Conservation (phyloP, 2,888 invertebrate species). For the Drosophila rellima region DNA sequence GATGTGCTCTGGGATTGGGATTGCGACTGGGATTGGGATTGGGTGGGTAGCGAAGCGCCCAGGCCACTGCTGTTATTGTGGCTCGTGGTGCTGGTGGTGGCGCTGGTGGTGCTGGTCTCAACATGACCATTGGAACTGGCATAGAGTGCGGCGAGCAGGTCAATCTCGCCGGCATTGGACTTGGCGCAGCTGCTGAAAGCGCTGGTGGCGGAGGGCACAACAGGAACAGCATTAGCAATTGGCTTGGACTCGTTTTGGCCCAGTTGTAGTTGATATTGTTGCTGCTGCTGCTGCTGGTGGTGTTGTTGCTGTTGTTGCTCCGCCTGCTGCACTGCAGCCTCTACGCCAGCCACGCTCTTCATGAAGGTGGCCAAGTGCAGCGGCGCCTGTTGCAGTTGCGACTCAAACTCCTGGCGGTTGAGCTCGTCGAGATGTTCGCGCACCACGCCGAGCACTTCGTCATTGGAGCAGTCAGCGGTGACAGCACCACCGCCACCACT, state of each 20-base stretch:
- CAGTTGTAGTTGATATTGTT: background rate
- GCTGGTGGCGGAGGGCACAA: conserved; percentile 83
- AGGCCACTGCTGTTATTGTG: conserved; percentile 81
- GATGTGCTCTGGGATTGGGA: conserved; percentile 78
- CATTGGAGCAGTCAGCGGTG: conserved; percentile 63
- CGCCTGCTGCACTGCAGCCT: conserved; percentile 79
- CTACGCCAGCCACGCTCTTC: conserved; percentile 82
- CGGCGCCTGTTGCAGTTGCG: conserved; percentile 70
- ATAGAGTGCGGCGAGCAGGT: conserved; percentile 78
- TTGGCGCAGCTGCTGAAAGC: conserved; percentile 82
- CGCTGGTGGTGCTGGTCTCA: conserved; percentile 8
- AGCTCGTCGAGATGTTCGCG: conserved; percentile 85
- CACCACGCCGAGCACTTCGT: conserved; percentile 83
- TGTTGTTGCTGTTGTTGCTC: conserved; percentile 66
- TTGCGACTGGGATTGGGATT: conserved; percentile 23
- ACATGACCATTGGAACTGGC: conserved; percentile 56
- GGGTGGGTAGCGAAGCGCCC: conserved; percentile 81
- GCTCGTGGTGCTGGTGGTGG: conserved; percentile 29
- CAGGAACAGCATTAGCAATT: conserved; percentile 36
- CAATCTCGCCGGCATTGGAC: conserved; percentile 64
- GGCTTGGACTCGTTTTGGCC: conserved; percentile 30
- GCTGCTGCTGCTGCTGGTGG: conserved; percentile 21
- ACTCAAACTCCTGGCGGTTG: conserved; percentile 78
- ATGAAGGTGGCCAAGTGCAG: conserved; percentile 84
- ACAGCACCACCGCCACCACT: conserved; percentile 49